These are phyloP conservation scores for Caenorhabditis japonica DNA, from an alignment of 2,888 invertebrate species.

Conservation along the genomic window DNA sequence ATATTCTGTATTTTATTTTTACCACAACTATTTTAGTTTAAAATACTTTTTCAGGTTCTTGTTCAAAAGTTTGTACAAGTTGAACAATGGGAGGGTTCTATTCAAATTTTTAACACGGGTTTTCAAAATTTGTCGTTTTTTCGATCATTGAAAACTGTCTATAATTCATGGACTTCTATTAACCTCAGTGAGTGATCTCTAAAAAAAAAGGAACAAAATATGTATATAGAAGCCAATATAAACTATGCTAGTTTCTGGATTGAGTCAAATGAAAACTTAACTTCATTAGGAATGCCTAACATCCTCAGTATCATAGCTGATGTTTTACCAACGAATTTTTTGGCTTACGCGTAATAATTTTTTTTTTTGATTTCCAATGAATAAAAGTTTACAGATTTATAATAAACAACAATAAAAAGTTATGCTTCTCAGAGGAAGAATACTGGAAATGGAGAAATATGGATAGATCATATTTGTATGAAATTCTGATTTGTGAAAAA, in stretches of 20 bases:
- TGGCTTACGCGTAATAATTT: constrained; percentile 4
- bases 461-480: constrained; percentile 1
- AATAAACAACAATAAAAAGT: neutral
- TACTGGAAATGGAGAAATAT: neutral
- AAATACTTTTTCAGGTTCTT: constrained; percentile 1
- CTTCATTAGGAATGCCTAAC: constrained; percentile 9
- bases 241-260: constrained; percentile 11
- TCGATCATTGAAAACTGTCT: constrained; percentile 3
- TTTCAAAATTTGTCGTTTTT: constrained; percentile 21
- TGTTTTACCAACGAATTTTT: constrained; percentile 3
- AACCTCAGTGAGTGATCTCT: neutral
- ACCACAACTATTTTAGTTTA: neutral
- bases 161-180: neutral
- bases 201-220: neutral
- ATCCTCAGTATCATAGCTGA: neutral
- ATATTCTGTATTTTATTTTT: neutral
- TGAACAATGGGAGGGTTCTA: constrained; percentile 9
- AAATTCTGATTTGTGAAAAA: constrained; percentile 1
- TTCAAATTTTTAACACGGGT: constrained; percentile 15
- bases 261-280: constrained; percentile 4
- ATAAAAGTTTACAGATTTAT: neutral
- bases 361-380: neutral
- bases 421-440: constrained; percentile 15
- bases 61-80: constrained; percentile 1
- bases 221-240: neutral